Evolutionary conservation across 2,113 vertebrate species (phyloP).

Genomic region (Engraulis encrasicolus): DNA sequence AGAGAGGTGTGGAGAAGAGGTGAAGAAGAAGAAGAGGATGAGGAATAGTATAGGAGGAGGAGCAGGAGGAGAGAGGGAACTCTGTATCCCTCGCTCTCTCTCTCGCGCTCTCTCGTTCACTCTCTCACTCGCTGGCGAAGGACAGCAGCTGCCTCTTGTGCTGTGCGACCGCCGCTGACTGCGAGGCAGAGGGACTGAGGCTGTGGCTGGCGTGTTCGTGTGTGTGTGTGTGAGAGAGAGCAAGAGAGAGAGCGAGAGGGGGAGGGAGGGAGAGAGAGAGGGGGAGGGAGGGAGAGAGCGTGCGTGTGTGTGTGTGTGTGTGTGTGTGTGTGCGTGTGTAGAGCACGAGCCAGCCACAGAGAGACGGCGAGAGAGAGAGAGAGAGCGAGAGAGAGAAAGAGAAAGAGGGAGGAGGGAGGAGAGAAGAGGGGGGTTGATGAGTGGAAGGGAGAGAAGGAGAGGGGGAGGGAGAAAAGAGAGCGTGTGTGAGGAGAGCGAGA

Average conservation of each 20-base stretch:
- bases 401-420: constrained; percentile 29
- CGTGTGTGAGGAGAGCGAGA: too few relatives aligned
- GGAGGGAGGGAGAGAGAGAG: constrained; percentile 30
- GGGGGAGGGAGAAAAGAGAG: constrained; percentile 20
- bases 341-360: constrained; percentile 15
- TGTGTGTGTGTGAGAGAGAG: too few relatives aligned
- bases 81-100: too few relatives aligned
- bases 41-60: too few relatives aligned
- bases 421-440: constrained; percentile 22
- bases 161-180: too few relatives aligned
- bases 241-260: constrained; percentile 24
- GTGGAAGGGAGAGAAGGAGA: background rate
- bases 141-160: too few relatives aligned
- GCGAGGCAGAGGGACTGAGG: background rate
- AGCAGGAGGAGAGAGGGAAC: too few relatives aligned
- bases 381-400: constrained; percentile 11
- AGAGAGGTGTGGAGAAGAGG: too few relatives aligned
- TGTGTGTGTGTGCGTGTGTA: constrained; percentile 54
- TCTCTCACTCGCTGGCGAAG: too few relatives aligned
- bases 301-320: constrained; percentile 61
- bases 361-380: constrained; percentile 8
- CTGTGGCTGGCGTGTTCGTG: background rate
- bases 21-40: too few relatives aligned
- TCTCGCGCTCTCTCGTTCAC: too few relatives aligned
- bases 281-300: constrained; percentile 38